phyloP scores from a whole-genome alignment of 2,113 vertebrate species.

The Spilogale gracilis region DNA sequence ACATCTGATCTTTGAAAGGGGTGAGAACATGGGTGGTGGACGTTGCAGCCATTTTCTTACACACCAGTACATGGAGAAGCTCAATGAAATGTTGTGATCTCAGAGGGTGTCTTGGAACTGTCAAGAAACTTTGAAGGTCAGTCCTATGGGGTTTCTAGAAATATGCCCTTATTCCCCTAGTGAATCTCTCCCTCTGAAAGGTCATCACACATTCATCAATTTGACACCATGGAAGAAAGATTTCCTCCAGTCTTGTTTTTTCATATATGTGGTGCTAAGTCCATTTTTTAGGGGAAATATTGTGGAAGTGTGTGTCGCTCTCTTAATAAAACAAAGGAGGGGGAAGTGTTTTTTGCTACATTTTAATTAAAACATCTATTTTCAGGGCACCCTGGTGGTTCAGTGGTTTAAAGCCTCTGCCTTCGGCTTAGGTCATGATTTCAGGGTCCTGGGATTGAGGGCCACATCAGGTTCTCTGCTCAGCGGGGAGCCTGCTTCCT shows the following conservation, averaged over 20 bases:
- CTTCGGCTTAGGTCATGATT: too few species aligned
- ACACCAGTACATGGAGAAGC: background rate
- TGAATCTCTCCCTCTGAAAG: background rate
- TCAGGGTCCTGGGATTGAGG: too few species aligned
- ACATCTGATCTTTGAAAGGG: conserved; percentile 32
- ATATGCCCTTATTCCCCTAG: background rate
- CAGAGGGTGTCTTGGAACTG: conserved; percentile 35
- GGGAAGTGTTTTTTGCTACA: background rate
- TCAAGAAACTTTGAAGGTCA: background rate
- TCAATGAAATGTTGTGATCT: conserved; percentile 22
- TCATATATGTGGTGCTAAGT: background rate
- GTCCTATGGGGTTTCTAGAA: background rate
- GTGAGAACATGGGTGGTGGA: conserved; percentile 69
- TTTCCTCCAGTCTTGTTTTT: conserved; percentile 6
- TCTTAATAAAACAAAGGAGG: background rate
- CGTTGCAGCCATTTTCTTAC: conserved; percentile 22
- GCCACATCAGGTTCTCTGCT: too few species aligned
- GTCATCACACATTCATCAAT: background rate
- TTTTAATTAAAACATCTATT: conserved; percentile 31
- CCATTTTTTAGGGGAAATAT: background rate
- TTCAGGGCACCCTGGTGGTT: background rate
- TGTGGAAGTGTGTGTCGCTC: background rate
- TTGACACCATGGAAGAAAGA: background rate
- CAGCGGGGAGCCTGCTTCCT: too few species aligned
- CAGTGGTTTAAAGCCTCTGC: too few species aligned